Base-by-base conservation (phyloP, 2,797 vertebrate species). In the Sebastes aleutianus region DNA sequence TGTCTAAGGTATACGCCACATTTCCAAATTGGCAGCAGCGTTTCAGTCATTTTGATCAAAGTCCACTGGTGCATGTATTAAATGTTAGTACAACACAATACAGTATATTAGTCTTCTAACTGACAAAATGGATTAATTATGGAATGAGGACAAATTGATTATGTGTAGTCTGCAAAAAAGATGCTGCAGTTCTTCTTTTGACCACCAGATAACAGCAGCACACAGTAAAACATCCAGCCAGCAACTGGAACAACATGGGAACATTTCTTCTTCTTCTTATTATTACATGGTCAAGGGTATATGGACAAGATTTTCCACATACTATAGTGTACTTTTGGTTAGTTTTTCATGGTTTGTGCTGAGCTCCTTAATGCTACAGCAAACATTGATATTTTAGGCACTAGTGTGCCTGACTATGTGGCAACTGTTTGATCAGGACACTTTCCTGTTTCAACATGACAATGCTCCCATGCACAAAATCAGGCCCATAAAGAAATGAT, bases 171-270 rank as follows among this genome's bases (percentile, higher is more conserved):
- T 70, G 34, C 4, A 18, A 22, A 34, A 43, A 43, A 9, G 7
- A 29, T 1, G 26, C 22, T 82, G 34, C 24, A 63, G 26, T 69
- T 75, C 54, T 31, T 68, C 3, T 1, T 54, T 24, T 58, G 4
- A 70, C 70, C 82, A 83, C 67, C 22, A 70, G 82, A 39, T 13
- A 6, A 79, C 43, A 86, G 87, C 67, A 85, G 18, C 22, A 69
- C 47, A 66, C 67, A 82, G 32, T n/a, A 6, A 72, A 57, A 64
- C n/a, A 54, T 3, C 6, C 18, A 5, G 36, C 13, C 34, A 62
- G 22, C 16, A 58, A 43, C 39, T 11, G 8, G 8, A 20, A 8
- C 14, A 8, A 20, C 3, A 36, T 8, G 22, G 13, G n/a, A 54
- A 56, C 6, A 26, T 26, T 26, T 20, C 29, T 18, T 43, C 4